A percentile compares a stretch with the other conserved stretches of the same genome.
These are phyloP conservation scores for Lophura nycthemera DNA, from an alignment of 2,113 vertebrate genomes.

Conservation along the genomic window DNA sequence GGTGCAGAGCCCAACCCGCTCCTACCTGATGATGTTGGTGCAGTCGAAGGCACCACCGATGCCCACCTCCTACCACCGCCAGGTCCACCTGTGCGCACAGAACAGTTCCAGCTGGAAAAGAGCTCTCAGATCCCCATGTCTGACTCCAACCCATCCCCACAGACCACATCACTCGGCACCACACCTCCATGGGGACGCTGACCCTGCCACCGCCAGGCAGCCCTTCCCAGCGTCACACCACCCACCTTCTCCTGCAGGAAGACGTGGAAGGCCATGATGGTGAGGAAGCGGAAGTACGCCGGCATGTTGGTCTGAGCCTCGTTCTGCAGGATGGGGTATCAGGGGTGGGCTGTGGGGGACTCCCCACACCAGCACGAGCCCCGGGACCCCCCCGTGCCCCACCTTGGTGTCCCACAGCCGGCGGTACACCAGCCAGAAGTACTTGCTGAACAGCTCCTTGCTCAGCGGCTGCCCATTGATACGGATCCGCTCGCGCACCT, in stretches of 20 bases:
- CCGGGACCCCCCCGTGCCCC: not conserved
- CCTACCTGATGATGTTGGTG: slow-evolving; percentile 94
- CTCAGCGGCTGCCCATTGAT: slow-evolving; percentile 93
- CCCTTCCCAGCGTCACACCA: no score
- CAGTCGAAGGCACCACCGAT: slow-evolving; percentile 95
- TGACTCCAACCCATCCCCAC: no score
- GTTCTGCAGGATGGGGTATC: slow-evolving; percentile 65
- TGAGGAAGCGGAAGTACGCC: slow-evolving; percentile 94
- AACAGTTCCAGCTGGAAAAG: not conserved
- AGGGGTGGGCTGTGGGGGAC: not conserved
- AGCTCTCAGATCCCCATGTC: no score
- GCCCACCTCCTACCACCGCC: slow-evolving; percentile 93
- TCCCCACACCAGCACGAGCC: not conserved
- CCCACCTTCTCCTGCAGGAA: slow-evolving; percentile 95
- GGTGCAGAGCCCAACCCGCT: not conserved
- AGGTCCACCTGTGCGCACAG: slow-evolving; percentile 81
- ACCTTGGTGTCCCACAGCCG: slow-evolving; percentile 91
- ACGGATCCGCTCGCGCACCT: slow-evolving; percentile 94
- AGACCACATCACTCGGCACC: no score
- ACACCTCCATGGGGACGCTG: no score
- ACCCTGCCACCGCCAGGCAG: no score
- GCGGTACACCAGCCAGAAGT: slow-evolving; percentile 94
- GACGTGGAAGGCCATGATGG: slow-evolving; percentile 94
- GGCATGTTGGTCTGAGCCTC: slow-evolving; percentile 81
- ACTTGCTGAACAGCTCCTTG: slow-evolving; percentile 91